These are phyloP conservation scores for Platycheirus rosarum DNA, from an alignment of 2,888 invertebrate species.

Conservation along the genomic window DNA sequence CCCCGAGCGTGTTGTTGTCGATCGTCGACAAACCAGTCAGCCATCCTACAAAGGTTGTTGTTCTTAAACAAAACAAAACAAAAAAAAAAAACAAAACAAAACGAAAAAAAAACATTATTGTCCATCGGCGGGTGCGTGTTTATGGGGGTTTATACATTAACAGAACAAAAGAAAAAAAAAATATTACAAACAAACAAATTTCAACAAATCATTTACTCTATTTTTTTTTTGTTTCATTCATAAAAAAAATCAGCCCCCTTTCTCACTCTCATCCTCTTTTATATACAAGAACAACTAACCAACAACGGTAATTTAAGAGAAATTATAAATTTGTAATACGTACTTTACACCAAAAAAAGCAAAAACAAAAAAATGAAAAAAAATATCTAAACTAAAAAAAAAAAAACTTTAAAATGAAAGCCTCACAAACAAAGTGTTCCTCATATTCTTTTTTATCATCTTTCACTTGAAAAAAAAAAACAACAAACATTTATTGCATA, in stretches of 20 bases:
- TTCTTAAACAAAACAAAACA: slow-evolving; percentile 78
- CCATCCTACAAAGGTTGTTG: slow-evolving; percentile 82
- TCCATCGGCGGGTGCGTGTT: slow-evolving; percentile 31
- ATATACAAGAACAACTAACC: slow-evolving; percentile 59
- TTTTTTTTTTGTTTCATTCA: slow-evolving; percentile 31
- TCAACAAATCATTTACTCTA: slow-evolving; percentile 15
- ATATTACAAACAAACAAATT: slow-evolving; percentile 23
- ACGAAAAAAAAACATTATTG: background rate
- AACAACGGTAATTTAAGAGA: slow-evolving; percentile 70
- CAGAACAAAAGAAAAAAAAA: too few relatives aligned
- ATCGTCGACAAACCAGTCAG: slow-evolving; percentile 85
- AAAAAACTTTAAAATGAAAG: slow-evolving; percentile 41
- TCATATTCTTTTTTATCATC: slow-evolving; percentile 36
- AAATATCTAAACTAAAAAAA: slow-evolving; percentile 35
- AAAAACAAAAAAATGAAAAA: slow-evolving; percentile 32
- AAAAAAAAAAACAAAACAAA: slow-evolving; percentile 74
- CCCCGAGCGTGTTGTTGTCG: slow-evolving; percentile 87
- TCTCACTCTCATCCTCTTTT: slow-evolving; percentile 54
- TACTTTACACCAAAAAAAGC: slow-evolving; percentile 68
- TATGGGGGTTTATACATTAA: slow-evolving; percentile 40
- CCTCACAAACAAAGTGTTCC: slow-evolving; percentile 51
- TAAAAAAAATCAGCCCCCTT: slow-evolving; percentile 29
- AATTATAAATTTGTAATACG: slow-evolving; percentile 70
- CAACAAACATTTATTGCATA: slow-evolving; percentile 1
- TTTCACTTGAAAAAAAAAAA: slow-evolving; percentile 10